These are phyloP conservation scores for Abscondita cerata DNA, from an alignment of 2,888 invertebrate genomes.

Conservation along the genomic window DNA sequence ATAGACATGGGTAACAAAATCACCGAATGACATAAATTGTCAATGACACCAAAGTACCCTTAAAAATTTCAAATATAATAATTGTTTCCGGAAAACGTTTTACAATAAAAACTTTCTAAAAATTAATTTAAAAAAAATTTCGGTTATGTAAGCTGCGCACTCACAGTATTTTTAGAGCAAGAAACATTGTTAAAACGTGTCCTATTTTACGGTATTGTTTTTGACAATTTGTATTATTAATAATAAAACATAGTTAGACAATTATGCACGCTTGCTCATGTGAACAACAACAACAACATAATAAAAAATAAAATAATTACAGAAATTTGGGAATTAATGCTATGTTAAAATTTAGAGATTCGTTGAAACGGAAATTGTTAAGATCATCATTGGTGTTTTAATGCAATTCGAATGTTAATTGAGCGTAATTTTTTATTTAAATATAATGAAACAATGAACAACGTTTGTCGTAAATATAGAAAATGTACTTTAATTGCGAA, in stretches of 20 bases:
- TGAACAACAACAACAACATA: background rate
- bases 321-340: background rate
- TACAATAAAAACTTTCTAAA: too few relatives aligned
- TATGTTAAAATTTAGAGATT: background rate
- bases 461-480: background rate
- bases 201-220: slow-evolving; percentile 8
- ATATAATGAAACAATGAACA: too few relatives aligned
- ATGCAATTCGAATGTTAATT: background rate
- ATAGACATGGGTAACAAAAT: too few relatives aligned
- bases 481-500: slow-evolving; percentile 25
- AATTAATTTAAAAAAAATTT: too few relatives aligned
- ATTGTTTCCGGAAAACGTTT: too few relatives aligned
- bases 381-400: background rate
- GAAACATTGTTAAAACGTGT: background rate
- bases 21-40: too few relatives aligned
- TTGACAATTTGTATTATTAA: slow-evolving; percentile 11
- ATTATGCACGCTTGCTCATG: slow-evolving; percentile 5
- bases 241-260: slow-evolving; percentile 3
- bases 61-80: too few relatives aligned
- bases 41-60: too few relatives aligned
- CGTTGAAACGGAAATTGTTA: slow-evolving; percentile 2
- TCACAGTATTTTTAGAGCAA: background rate
- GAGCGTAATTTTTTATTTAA: background rate
- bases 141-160: too few relatives aligned
- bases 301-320: slow-evolving; percentile 8